A percentile compares a stretch with the other conserved stretches of the same genome.
Evolutionary conservation across 1,140 invertebrate species (phyloP).

Genomic region (Cydia fagiglandana): DNA sequence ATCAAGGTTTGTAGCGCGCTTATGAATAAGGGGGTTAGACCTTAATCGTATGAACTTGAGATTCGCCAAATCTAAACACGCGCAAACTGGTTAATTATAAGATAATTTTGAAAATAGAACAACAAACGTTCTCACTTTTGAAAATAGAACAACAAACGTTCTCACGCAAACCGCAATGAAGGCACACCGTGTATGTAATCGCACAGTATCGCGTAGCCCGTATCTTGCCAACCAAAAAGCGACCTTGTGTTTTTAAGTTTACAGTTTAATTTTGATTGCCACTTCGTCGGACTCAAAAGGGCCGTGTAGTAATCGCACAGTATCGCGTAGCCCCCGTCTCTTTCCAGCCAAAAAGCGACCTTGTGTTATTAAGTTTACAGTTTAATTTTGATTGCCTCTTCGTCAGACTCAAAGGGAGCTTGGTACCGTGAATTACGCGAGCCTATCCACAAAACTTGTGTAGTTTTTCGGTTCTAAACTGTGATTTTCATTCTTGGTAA

Average conservation of each 20-base stretch:
- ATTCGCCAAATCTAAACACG: constrained; percentile 33
- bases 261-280: not conserved
- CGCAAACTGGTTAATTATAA: constrained; percentile 6
- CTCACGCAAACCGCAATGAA: not conserved
- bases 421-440: not conserved
- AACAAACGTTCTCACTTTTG: not conserved
- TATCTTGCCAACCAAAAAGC: not conserved
- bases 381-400: not conserved
- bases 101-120: constrained; percentile 17
- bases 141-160: too few species aligned
- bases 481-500: too few species aligned
- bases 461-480: not conserved
- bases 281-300: not conserved
- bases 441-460: not conserved
- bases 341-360: too few species aligned
- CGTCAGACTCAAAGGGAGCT: not conserved
- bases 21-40: not conserved
- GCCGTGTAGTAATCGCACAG: not conserved
- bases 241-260: not conserved
- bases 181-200: not conserved
- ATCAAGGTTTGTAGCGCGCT: too few species aligned
- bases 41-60: constrained; percentile 27
- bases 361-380: not conserved
- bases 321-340: not conserved
- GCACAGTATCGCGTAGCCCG: not conserved